Conservation (phyloP, 2,797 vertebrate genomes). For the Pangasius krempfi region DNA sequence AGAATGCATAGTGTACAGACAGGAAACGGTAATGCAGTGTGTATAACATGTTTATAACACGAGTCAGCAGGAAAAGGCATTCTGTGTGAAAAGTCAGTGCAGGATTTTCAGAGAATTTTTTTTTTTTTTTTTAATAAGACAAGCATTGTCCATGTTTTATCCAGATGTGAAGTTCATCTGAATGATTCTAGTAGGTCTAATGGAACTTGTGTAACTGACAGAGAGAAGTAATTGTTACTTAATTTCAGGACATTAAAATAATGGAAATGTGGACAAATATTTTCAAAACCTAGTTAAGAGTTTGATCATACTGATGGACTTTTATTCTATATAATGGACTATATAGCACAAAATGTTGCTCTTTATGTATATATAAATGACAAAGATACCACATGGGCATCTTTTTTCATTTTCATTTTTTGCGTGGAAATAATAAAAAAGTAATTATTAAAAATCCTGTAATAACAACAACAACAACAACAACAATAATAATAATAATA, state of each 20-base stretch:
- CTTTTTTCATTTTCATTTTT: background rate
- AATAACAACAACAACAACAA: background rate
- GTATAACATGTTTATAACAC: conserved; percentile 7
- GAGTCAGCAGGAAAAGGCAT: background rate
- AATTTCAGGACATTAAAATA: background rate
- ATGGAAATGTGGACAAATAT: background rate
- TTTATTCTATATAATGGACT: background rate
- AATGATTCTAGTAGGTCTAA: background rate
- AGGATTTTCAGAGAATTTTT: background rate
- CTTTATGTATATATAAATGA: background rate
- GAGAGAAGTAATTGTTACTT: background rate
- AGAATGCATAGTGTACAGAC: background rate
- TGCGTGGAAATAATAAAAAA: too few relatives aligned
- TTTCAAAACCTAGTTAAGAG: background rate
- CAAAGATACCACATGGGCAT: background rate
- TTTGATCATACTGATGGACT: background rate
- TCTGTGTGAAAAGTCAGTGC: background rate
- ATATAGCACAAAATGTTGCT: background rate
- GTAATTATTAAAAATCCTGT: too few relatives aligned
- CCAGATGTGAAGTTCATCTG: background rate
- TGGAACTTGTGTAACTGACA: background rate
- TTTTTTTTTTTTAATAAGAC: background rate
- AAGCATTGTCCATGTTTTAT: background rate
- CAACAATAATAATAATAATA: background rate
- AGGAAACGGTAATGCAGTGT: background rate